Evolutionary conservation across 2,888 invertebrate genomes (phyloP).

Genomic region (Apodemia zela): DNA sequence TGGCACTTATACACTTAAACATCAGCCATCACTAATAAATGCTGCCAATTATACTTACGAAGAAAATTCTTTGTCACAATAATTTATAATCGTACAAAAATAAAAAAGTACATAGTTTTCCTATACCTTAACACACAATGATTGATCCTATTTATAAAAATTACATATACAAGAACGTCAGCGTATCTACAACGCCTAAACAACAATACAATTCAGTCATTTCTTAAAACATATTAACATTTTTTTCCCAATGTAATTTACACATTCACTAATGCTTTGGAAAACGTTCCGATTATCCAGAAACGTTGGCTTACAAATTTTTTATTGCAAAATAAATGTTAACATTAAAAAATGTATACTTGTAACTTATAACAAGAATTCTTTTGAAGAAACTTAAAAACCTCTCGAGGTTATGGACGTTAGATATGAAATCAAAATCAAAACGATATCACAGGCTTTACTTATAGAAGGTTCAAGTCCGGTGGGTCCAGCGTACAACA

Average conservation of each 20-base stretch:
- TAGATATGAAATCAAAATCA: constrained; percentile 31
- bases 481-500: constrained; percentile 42
- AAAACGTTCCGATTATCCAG: constrained; percentile 21
- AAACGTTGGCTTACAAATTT: constrained; percentile 4
- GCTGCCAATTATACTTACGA: constrained; percentile 37
- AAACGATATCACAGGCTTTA: constrained; percentile 49
- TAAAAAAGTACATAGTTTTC: constrained; percentile 38
- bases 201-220: constrained; percentile 68
- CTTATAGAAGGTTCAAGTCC: constrained; percentile 35
- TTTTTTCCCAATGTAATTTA: constrained; percentile 20
- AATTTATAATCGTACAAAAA: constrained; percentile 42
- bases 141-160: constrained; percentile 46
- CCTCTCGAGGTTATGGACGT: constrained; percentile 18
- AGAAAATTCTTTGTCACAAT: constrained; percentile 29
- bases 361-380: constrained; percentile 3
- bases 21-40: constrained; percentile 35
- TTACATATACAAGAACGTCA: constrained; percentile 48
- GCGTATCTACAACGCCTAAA: constrained; percentile 63
- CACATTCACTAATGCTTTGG: constrained; percentile 20
- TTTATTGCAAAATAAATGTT: constrained; percentile 2
- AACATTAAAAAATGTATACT: constrained; percentile 4
- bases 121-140: constrained; percentile 34
- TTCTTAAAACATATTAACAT: constrained; percentile 60
- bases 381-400: not conserved
- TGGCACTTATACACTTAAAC: constrained; percentile 43